Conservation (phyloP, 37 sponge, comb jelly and placozoan genomes). For the Dysidea cf. avara region DNA sequence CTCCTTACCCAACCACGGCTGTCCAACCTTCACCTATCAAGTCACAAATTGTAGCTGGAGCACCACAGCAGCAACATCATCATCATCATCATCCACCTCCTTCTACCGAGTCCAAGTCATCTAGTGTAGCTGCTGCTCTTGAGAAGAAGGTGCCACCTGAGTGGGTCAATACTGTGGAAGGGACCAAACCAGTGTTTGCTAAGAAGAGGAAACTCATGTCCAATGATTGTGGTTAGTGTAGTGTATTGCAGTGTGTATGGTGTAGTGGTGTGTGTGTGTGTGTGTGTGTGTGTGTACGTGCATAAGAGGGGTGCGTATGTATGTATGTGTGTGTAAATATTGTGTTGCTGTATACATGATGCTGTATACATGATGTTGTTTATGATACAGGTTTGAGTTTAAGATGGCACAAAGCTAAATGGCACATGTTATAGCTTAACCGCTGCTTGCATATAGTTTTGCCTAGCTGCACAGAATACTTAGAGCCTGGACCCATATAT, state of each 20-base stretch:
- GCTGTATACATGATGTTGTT: too few relatives aligned
- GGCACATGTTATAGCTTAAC: too few relatives aligned
- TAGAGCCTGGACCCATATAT: too few relatives aligned
- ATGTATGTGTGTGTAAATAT: too few relatives aligned
- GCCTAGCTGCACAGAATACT: too few relatives aligned
- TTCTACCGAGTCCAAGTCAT: background rate
- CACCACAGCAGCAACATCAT: background rate
- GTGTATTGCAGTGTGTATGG: background rate
- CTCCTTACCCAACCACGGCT: too few relatives aligned
- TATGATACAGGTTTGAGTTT: too few relatives aligned
- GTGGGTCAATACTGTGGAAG: slow-evolving; percentile 61
- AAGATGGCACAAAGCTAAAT: too few relatives aligned
- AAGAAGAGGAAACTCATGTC: slow-evolving; percentile 55
- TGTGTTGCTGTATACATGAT: too few relatives aligned
- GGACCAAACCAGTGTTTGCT: slow-evolving; percentile 45
- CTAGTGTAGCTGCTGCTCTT: background rate
- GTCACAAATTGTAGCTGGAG: background rate
- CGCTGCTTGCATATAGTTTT: too few relatives aligned
- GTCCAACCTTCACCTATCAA: too few relatives aligned
- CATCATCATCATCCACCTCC: background rate
- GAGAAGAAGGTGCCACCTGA: slow-evolving; percentile 40
- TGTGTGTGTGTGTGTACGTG: background rate
- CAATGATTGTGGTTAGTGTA: slow-evolving; percentile 59
- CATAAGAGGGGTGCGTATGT: slow-evolving; percentile 3
- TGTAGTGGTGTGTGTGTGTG: slow-evolving; percentile 7